A percentile compares a stretch with the other conserved stretches of the same genome.
Conservation (phyloP, 2,888 invertebrate genomes). For the Boloria selene region DNA sequence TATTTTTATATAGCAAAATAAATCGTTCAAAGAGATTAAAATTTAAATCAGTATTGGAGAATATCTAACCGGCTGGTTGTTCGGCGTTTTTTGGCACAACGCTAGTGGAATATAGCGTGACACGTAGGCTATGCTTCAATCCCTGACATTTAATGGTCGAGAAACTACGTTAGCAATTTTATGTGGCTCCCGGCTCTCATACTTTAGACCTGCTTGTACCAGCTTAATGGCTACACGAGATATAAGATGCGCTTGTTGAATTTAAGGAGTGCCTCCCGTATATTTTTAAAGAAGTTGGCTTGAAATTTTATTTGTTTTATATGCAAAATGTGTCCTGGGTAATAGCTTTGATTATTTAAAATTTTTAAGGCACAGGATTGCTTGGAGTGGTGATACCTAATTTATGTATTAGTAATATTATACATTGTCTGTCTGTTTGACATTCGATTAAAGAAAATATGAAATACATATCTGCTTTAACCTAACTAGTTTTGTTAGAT, state of each 20-base stretch:
- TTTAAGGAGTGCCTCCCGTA: slow-evolving; percentile 1
- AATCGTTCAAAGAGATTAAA: slow-evolving; percentile 3
- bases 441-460: too few relatives aligned
- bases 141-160: slow-evolving; percentile 41
- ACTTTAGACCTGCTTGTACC: slow-evolving; percentile 31
- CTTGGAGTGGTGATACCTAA: too few relatives aligned
- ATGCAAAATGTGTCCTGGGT: too few relatives aligned
- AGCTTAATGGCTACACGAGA: slow-evolving; percentile 31
- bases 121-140: slow-evolving; percentile 40
- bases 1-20: not conserved
- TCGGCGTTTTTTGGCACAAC: slow-evolving; percentile 14
- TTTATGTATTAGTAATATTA: too few relatives aligned
- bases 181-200: slow-evolving; percentile 33
- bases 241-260: slow-evolving; percentile 34
- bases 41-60: slow-evolving; percentile 1
- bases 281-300: slow-evolving; percentile 9
- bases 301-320: too few relatives aligned
- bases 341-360: too few relatives aligned
- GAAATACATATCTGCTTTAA: too few relatives aligned
- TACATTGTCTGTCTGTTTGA: too few relatives aligned
- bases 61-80: not conserved
- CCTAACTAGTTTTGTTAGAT: too few relatives aligned
- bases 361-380: too few relatives aligned
- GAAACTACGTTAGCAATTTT: slow-evolving; percentile 43
- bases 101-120: slow-evolving; percentile 7